Base-by-base conservation (phyloP, 2,797 vertebrate species). In the Enteromius argenteus region DNA sequence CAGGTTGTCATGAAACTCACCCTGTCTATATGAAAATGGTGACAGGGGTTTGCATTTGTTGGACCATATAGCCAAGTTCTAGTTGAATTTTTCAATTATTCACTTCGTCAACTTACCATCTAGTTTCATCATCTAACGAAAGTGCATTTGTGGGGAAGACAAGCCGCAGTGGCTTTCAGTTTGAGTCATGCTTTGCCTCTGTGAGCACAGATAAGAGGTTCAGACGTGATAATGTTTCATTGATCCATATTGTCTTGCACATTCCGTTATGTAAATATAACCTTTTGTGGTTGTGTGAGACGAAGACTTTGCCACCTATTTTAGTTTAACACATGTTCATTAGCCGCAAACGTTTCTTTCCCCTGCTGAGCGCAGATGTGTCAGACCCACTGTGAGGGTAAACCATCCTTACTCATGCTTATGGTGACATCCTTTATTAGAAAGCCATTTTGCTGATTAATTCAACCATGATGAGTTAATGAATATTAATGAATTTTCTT, bases 181-280 rank as follows among this genome's bases (percentile, higher is more conserved):
- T 83, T 85, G 85, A 87, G 71, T 89, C 80, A 82, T n/a, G 72
- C 11, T 11, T 58, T 44, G 27, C 51, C 44, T 83, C 35, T 66
- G 27, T 49, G 49, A 74, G 51, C 32, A 30, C 27, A 53, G 79
- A 79, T 78, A 67, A 77, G n/a, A 58, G 79, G 74, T 79, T 79
- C 79, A 72, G 66, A 73, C 60, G 60, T 0, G 13, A 62, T 58
- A 60, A 79, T 80, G 27, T 72, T 83, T 83, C 53, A 76, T 83
- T 83, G 62, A 75, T 83, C 49, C 32, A n/a, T 44, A 44, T 87
- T 76, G 53, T 62, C 37, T 53, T 15, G 21, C 51, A 4, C 49
- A 15, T 62, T 79, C 14, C 2, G 15, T 75, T 87, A 60, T 58
- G 17, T 62, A 60, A 64, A 75, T 77, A 23, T 80, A 64, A 64